Base-by-base conservation (phyloP, 2,888 invertebrate genomes). In the Plemyria rubiginata region DNA sequence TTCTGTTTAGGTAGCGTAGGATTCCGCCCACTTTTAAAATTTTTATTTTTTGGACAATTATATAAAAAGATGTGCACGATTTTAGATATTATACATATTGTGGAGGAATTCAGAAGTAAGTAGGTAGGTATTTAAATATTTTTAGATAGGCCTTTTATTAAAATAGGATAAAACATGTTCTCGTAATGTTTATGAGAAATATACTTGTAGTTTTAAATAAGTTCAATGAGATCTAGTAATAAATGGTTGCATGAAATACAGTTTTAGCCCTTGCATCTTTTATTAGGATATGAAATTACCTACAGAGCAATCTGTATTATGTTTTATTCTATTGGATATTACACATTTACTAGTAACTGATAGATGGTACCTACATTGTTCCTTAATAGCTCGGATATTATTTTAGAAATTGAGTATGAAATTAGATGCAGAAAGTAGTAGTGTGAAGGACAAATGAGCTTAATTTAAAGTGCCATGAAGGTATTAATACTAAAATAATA, bases 111-210 rank as follows among this genome's bases (percentile, higher is more conserved):
- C 43, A 61, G 50, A 54, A 43, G 51, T 65, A 54, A 43, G 51
- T 65, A 65, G 56, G 60, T 60, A 64, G 64, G 60, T 65, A 65
- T 60, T 65, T 57, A 65, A 65, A 60, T 60, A 64, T 60, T 65
- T 60, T 60, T 60, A 60, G 54, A 65, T 65, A 65, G 60, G 54
- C 41, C 15, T 65, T 58, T 65, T 61, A 56, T 56, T 65, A 48
- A 60, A 53, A 45, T 57, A 60, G 57, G 32, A 49, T 64, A 53
- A 52, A 55, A 49, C 49, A 49, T 64, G 56, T 60, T 64, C 46
- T 54, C 28, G 53, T 65, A 54, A 56, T 57, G 45, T 54, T 60
- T 60, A 60, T 50, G 60, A 61, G 54, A 57, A n/a, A 57, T 60
- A 64, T 53, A 64, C 60, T 50, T 60, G 36, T 48, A 45, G 50